Percentiles rank a stretch among this genome's conserved stretches.
Conservation (phyloP, 1,140 invertebrate species). For the Orius laevigatus region DNA sequence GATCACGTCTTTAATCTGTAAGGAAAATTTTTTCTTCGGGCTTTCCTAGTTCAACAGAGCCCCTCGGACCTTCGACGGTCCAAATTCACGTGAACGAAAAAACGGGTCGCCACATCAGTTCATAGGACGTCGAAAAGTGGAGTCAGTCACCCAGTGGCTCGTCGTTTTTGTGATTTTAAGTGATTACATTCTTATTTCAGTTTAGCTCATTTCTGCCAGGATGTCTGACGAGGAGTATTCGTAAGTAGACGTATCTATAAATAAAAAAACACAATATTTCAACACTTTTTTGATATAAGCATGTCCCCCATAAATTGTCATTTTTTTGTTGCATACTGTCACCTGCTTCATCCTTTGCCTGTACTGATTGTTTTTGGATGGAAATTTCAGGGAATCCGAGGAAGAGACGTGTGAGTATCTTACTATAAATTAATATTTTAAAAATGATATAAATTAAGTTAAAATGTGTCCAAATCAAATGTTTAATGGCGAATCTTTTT, state of each 20-base stretch:
- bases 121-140: too few species aligned
- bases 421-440: not conserved
- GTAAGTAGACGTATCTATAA: slow-evolving; percentile 14
- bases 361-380: not conserved
- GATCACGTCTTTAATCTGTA: too few species aligned
- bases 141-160: too few species aligned
- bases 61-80: too few species aligned
- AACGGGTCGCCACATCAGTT: too few species aligned
- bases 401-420: slow-evolving; percentile 22
- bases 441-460: slow-evolving; percentile 4
- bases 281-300: not conserved
- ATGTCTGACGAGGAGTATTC: slow-evolving; percentile 21
- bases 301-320: not conserved
- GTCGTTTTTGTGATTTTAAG: too few species aligned
- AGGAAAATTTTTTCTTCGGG: too few species aligned
- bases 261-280: not conserved
- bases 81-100: too few species aligned
- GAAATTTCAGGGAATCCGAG: slow-evolving; percentile 19
- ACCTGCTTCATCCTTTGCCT: not conserved
- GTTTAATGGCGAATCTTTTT: slow-evolving; percentile 14
- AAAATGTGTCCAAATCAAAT: too few species aligned
- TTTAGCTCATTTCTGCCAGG: not conserved
- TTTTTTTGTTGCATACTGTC: not conserved
- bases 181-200: too few species aligned
- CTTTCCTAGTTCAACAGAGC: too few species aligned